Conservation (phyloP, 2,113 vertebrate genomes). For the Oryzias woworae region DNA sequence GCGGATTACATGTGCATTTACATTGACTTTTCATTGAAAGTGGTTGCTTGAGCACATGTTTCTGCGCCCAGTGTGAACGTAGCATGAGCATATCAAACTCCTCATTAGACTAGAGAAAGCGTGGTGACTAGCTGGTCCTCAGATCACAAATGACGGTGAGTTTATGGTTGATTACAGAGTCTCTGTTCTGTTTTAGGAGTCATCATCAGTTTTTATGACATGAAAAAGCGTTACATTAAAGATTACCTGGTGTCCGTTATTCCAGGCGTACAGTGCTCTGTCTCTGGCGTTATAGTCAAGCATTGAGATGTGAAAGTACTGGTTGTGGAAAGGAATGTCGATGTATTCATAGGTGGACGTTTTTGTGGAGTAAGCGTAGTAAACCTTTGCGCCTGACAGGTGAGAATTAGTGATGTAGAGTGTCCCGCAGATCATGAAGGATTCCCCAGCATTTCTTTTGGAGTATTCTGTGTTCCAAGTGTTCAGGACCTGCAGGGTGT, state of each 20-base stretch:
- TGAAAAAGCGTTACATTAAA: conserved; percentile 98
- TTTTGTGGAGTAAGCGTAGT: conserved; percentile 97
- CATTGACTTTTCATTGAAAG: no score
- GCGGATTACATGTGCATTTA: no score
- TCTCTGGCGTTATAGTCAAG: conserved; percentile 97
- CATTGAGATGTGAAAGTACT: conserved; percentile 99
- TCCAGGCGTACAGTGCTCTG: conserved; percentile 96
- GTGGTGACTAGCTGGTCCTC: conserved; percentile 25
- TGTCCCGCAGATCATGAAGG: conserved; percentile 98
- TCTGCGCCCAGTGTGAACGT: no score
- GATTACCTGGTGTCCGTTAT: conserved; percentile 97
- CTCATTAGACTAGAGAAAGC: conserved; percentile 36
- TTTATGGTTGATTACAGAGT: conserved; percentile 22
- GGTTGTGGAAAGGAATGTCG: conserved; percentile 98
- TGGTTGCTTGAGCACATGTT: no score
- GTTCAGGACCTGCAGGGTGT: conserved; percentile 90
- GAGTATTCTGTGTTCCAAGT: conserved; percentile 98
- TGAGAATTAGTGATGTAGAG: conserved; percentile 97
- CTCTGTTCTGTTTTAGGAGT: conserved; percentile 75
- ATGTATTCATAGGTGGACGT: conserved; percentile 94
- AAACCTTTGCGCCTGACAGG: conserved; percentile 96
- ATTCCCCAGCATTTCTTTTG: conserved; percentile 95
- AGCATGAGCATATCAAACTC: conserved; percentile 22
- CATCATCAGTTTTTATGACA: conserved; percentile 96
- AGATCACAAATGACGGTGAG: conserved; percentile 52